Base-by-base conservation (phyloP, 2,113 vertebrate species). In the Alethe diademata region DNA sequence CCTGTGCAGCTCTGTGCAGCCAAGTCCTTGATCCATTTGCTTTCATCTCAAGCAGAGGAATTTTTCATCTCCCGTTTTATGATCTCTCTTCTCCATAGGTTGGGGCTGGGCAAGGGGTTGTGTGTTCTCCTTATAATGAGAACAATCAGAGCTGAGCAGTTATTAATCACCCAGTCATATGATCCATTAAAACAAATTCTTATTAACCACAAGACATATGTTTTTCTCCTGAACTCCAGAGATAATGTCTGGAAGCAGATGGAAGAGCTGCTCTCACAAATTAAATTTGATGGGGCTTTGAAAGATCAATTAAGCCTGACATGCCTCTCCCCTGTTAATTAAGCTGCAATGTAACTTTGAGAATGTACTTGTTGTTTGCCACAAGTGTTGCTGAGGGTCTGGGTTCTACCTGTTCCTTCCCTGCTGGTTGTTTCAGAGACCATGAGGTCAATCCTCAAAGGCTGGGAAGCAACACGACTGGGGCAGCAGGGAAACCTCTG, bases 151-250 rank as follows among this genome's bases (percentile, higher is more conserved):
- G 89, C 26, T 14, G 47, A 71, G 78, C 38, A 72, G 89, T 91
- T 97, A 97, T 97, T 97, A 97, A 97, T 97, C 95, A 97, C 87
- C 92, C 96, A 61, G 95, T 91, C 95, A 96, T 94, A 95, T 23
- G 95, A 96, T 72, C 95, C 95, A 94, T 96, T 97, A 92, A 92
- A 96, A 94, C 74, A 88, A 95, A 96, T 78, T 87, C 95, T 97
- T 93, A 95, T 95, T 96, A 97, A 95, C 95, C 89, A 66, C 96
- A 96, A 97, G 90, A 90, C 97, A 94, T 91, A 94, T 94, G 97
- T 96, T 98, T 97, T 96, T 78, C 92, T 93, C 94, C 93, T 91
- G 86, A 97, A 97, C 96, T 95, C 87, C 88, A 89, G 66, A 97
- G 95, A 97, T 96, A 97, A 97, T 96, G 96, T 73, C 50, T 81